These are phyloP conservation scores for Chrysina gloriosa DNA, from an alignment of 2,888 invertebrate species.

Conservation along the genomic window DNA sequence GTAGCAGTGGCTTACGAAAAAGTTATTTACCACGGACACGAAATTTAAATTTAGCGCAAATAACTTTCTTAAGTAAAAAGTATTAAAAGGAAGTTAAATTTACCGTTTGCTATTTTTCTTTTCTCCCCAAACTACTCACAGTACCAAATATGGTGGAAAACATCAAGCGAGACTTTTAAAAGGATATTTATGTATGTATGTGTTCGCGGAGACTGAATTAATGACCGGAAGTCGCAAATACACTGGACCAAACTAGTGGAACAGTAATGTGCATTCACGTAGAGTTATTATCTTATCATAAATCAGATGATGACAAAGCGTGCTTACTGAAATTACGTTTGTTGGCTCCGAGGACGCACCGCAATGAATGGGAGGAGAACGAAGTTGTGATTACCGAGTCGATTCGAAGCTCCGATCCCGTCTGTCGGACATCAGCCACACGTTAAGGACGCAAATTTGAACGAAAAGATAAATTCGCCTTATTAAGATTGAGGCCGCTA, in stretches of 20 bases:
- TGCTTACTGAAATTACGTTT: slow-evolving; percentile 20
- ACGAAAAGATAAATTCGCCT: slow-evolving; percentile 4
- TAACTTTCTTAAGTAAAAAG: no score
- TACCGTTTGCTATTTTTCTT: no score
- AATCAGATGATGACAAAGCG: slow-evolving; percentile 37
- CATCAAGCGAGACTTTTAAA: no score
- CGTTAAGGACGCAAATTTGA: background rate
- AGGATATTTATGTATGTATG: no score
- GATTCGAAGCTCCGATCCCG: background rate
- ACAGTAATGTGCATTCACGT: slow-evolving; percentile 31
- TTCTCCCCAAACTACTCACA: no score
- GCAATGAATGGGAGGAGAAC: slow-evolving; percentile 2
- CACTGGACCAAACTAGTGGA: slow-evolving; percentile 11
- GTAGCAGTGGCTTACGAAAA: no score
- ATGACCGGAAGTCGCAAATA: slow-evolving; percentile 23
- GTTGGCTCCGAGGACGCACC: slow-evolving; percentile 8
- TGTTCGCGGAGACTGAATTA: no score
- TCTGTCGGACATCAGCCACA: background rate
- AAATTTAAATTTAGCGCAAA: no score
- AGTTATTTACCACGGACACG: no score
- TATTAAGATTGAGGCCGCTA: slow-evolving; percentile 24
- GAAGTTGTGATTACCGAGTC: background rate
- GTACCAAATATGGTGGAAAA: no score
- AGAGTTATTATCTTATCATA: slow-evolving; percentile 28
- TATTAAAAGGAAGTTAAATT: no score